Base-by-base conservation (phyloP, 2,888 invertebrate species). In the Athrips mouffetella region DNA sequence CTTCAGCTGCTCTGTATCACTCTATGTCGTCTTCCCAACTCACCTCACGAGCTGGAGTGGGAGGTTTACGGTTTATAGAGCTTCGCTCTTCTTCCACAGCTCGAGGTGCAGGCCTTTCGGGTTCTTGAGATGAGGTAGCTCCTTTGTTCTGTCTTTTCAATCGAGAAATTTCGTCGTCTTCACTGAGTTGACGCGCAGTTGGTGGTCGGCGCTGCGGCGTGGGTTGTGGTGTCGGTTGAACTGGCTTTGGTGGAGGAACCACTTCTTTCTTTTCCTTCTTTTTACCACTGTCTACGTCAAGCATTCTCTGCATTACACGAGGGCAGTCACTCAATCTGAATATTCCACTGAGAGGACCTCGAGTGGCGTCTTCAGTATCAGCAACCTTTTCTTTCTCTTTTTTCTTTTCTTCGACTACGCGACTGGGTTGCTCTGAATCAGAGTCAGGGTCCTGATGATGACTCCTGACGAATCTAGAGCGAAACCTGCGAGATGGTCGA, bases 341-440 rank as follows among this genome's bases (percentile, higher is more conserved):
- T 66, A 97, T 96, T 47, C 97, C 97, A 79, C 96, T 96, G 1
- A 98, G 89, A 4, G 97, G 97, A 13, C 91, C 95, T 41, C 92
- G 90, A 8, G 96, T 94, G 0, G 95, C 96, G 70, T 97, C 97
- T 82, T 97, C 97, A 5, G 96, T 96, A 68, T 96, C 97, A 50
- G 94, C 83, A 0, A 96, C 94, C 58, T 95, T 91, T 61, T 92
- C 92, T 59, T 91, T 91, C 66, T 90, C 90, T 73, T 89, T 84
- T 67, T 90, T 78, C 59, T 88, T 91, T 53, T 91, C 91, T 59
- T 95, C 91, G 0, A 93, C 93, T 41, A 91, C 82, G 52, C 92
- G 89, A 25, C 85, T 81, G 2, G 81, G 77, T 58, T 87, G 88
- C 69, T 95, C 95, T 7, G 90, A 92, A 67, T 95, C 95, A 35